These are phyloP conservation scores for Rhingia campestris DNA, from an alignment of 2,888 invertebrate species.

Conservation along the genomic window DNA sequence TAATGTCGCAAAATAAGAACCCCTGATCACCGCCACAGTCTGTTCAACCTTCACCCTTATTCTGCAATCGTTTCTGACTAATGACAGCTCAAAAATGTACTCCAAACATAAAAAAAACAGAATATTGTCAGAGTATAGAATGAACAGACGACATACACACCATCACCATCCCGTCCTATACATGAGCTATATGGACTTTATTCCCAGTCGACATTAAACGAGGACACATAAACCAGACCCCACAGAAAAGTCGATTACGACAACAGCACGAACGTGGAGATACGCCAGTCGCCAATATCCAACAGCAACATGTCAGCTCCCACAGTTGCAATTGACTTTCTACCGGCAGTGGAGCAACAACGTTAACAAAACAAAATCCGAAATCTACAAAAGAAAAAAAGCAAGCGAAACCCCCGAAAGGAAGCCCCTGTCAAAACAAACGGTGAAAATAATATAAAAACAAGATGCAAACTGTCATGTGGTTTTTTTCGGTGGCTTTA, in stretches of 20 bases:
- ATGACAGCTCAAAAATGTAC: too few relatives aligned
- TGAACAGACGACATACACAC: too few relatives aligned
- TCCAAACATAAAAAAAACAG: too few relatives aligned
- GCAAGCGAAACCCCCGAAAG: not conserved
- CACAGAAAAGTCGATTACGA: constrained; percentile 1
- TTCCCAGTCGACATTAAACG: constrained; percentile 8
- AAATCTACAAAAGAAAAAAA: not conserved
- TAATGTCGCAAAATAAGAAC: too few relatives aligned
- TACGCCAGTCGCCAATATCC: constrained; percentile 26
- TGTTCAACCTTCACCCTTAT: too few relatives aligned
- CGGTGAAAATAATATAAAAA: not conserved
- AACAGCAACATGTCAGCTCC: constrained; percentile 23
- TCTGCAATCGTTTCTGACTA: too few relatives aligned
- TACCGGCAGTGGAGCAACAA: constrained; percentile 18
- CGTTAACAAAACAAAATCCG: not conserved
- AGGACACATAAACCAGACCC: not conserved
- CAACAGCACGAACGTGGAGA: not conserved
- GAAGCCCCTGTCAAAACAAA: not conserved
- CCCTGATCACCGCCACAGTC: too few relatives aligned
- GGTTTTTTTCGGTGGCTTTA: constrained; percentile 11
- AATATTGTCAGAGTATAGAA: too few relatives aligned
- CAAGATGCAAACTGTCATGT: constrained; percentile 16
- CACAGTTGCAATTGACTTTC: constrained; percentile 40
- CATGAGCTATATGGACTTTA: not conserved
- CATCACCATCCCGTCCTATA: too few relatives aligned